These are phyloP conservation scores for Petromus typicus DNA, from an alignment of 2,113 vertebrate species.

Conservation along the genomic window DNA sequence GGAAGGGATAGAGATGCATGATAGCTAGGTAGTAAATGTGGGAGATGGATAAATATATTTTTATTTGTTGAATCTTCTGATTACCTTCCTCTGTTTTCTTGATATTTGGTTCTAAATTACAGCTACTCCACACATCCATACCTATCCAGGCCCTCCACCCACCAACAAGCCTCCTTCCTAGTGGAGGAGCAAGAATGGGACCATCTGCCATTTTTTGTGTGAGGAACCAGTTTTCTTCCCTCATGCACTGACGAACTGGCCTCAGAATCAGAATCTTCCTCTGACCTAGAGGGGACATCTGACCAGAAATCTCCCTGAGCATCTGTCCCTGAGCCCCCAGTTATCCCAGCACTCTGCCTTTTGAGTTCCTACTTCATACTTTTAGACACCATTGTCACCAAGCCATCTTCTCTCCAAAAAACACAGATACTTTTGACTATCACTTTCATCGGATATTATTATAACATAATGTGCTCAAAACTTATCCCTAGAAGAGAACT, in stretches of 20 bases:
- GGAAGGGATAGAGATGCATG: rapidly evolving
- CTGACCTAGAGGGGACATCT: not conserved
- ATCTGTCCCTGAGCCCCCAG: not conserved
- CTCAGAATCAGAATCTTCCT: not conserved
- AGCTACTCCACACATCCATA: not conserved
- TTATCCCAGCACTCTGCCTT: not conserved
- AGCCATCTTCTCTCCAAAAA: not conserved
- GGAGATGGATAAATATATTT: not conserved
- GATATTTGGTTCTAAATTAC: not conserved
- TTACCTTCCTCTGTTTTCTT: not conserved
- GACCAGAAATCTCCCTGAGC: not conserved
- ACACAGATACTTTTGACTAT: not conserved
- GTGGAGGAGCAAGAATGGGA: not conserved
- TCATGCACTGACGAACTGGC: not conserved
- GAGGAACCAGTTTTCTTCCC: not conserved
- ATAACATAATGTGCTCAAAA: not conserved
- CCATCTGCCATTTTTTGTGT: not conserved
- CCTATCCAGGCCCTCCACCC: not conserved
- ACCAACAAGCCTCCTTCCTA: not conserved
- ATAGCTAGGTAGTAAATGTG: not conserved
- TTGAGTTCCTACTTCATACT: not conserved
- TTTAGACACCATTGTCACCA: not conserved
- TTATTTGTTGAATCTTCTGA: not conserved
- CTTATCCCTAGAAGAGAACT: not conserved
- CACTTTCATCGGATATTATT: not conserved